phyloP scores from a whole-genome alignment of 23 tunicate genomes.

The Halocynthia roretzi region DNA sequence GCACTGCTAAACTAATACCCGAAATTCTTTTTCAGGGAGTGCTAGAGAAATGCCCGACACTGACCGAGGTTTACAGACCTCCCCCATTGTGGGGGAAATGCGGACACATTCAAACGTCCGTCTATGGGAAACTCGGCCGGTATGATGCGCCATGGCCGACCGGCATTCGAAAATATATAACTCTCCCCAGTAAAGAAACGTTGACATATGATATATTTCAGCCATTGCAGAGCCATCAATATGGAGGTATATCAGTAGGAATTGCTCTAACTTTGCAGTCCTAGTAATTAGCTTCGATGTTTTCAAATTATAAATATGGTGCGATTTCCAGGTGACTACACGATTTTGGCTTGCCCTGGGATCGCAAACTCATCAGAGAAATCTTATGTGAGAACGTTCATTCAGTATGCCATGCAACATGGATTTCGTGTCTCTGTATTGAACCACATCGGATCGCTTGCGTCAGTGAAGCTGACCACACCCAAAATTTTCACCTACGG shows the following conservation, averaged over 20 bases:
- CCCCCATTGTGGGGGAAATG: constrained; percentile 75
- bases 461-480: constrained; percentile 65
- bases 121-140: constrained; percentile 77
- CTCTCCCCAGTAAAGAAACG: constrained; percentile 43
- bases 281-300: too few species aligned
- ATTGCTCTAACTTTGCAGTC: too few species aligned
- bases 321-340: constrained; percentile 31
- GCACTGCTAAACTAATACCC: too few species aligned
- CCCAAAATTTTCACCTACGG: constrained; percentile 86
- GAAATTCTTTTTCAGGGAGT: constrained; percentile 28
- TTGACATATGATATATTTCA: constrained; percentile 69
- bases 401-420: constrained; percentile 30
- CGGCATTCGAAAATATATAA: constrained; percentile 43
- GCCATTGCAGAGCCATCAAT: constrained; percentile 20
- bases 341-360: constrained; percentile 78
- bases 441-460: constrained; percentile 71
- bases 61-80: constrained; percentile 49
- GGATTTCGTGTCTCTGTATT: constrained; percentile 63
- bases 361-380: constrained; percentile 88
- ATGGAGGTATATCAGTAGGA: constrained; percentile 1
- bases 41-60: constrained; percentile 41
- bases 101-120: constrained; percentile 76
- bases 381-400: constrained; percentile 65
- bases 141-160: constrained; percentile 49
- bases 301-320: neutral